These are phyloP conservation scores for Allolobophora icterica DNA, from an alignment of 2,888 invertebrate species.

Conservation along the genomic window DNA sequence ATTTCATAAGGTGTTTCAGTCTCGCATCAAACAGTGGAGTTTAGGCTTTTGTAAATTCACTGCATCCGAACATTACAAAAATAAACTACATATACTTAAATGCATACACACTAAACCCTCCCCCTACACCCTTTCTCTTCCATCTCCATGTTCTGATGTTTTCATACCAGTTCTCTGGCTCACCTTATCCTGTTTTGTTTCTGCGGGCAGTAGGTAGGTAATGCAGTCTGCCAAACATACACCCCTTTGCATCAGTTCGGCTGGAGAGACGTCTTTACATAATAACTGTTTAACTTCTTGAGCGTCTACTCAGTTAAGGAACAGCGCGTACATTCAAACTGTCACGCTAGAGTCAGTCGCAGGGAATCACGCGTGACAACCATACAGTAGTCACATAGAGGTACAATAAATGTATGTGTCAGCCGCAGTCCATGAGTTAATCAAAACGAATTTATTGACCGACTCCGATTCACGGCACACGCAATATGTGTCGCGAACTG, in stretches of 20 bases:
- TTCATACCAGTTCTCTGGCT: neutral
- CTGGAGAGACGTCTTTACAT: neutral
- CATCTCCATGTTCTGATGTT: no score
- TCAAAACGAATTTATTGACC: slow-evolving; percentile 3
- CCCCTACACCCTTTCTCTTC: neutral
- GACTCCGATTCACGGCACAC: neutral
- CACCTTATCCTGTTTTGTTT: neutral
- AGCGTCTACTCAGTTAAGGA: neutral
- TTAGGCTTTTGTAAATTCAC: no score
- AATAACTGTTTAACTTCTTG: neutral
- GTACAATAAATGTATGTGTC: neutral
- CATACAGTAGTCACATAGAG: neutral
- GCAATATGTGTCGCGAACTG: neutral
- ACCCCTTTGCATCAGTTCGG: neutral
- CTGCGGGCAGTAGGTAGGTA: neutral
- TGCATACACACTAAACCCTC: neutral
- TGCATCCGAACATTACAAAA: no score
- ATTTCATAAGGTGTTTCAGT: no score
- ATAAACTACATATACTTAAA: neutral
- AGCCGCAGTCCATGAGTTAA: neutral
- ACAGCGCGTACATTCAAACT: neutral
- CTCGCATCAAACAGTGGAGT: no score
- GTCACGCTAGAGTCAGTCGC: neutral
- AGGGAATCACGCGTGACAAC: neutral
- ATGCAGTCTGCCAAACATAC: neutral